These are phyloP conservation scores for Drosophila ohnishii DNA, from an alignment of 1,140 invertebrate species.

Conservation along the genomic window DNA sequence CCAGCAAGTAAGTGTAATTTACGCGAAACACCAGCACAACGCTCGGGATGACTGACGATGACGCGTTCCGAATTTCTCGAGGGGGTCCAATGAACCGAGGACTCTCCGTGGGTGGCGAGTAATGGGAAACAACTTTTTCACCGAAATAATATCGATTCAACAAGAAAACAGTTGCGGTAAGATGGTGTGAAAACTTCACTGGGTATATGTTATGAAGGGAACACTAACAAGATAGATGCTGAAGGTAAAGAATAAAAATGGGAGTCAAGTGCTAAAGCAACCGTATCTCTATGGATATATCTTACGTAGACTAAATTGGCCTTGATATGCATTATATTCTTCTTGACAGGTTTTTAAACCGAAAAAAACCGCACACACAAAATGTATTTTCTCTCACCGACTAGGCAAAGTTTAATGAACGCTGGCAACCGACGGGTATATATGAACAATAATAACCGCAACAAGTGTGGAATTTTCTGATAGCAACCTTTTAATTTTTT, in stretches of 20 bases:
- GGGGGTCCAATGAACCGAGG: constrained; percentile 39
- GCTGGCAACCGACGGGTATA: constrained; percentile 14
- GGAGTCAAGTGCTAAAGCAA: neutral
- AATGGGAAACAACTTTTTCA: constrained; percentile 7
- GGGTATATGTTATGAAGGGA: neutral
- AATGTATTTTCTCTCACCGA: constrained; percentile 18
- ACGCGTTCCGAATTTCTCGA: constrained; percentile 31
- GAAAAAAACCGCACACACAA: constrained; percentile 11
- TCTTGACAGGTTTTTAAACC: constrained; percentile 47
- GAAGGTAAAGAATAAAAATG: too few species aligned
- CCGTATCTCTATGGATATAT: neutral
- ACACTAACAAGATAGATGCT: neutral
- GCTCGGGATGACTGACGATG: constrained; percentile 23
- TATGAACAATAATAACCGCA: constrained; percentile 23
- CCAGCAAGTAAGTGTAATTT: constrained; percentile 40
- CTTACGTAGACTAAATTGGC: constrained; percentile 13
- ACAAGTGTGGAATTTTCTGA: constrained; percentile 34
- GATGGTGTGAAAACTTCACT: constrained; percentile 4
- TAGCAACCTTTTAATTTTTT: neutral
- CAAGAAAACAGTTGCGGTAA: constrained; percentile 20
- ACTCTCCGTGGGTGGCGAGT: constrained; percentile 19
- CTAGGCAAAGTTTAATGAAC: constrained; percentile 55
- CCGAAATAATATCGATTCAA: constrained; percentile 40
- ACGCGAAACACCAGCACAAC: constrained; percentile 20
- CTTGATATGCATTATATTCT: constrained; percentile 29